Evolutionary conservation across 2,888 invertebrate genomes (phyloP), one percentile per base, ranked within the genome.

Genomic region (Creontiades dilutus): DNA sequence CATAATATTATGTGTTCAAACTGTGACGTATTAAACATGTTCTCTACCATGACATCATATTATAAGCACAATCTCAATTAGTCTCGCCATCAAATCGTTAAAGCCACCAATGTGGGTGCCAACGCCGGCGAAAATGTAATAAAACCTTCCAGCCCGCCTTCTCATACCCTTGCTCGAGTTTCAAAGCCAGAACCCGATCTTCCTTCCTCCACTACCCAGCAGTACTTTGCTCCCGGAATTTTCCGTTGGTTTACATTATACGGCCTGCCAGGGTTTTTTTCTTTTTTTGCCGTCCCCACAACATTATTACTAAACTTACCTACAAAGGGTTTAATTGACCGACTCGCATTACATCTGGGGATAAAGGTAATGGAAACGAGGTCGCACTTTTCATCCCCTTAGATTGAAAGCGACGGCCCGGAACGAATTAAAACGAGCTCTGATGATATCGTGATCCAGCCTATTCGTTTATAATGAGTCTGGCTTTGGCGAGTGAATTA

Each of bases 321-420:
- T 7, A 27, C 27, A 68, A 68, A 68, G 68, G 23, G 68, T 68
- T 68, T 68, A 68, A 68, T 23, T 68, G 68, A 68, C 23, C 68
- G 27, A 27, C 23, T 68, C 68, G 11, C 12, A 23, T 68, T 68
- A 68, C 68, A 61, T 68, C 19, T 68, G 5, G 68, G 68, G 68
- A 23, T 68, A 19, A 23, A 68, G 68, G 68, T 68, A 68, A 68
- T 68, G 68, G 68, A 68, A 68, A 68, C 68, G 68, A 23, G 68
- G 19, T 68, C 68, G 68, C 68, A 23, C 68, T 68, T 68, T 68
- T 27, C 27, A 27, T 13, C 68, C 23, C 11, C 68, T 4, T 23
- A 68, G 9, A 23, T 68, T 68, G 23, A 23, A 68, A 68, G 68
- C 68, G 68, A 68, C 68, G 19, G 37, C n/a, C 68, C 27, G 68